phyloP scores from a whole-genome alignment of 2,888 invertebrate genomes.

The Drosophila acutilabella region DNA sequence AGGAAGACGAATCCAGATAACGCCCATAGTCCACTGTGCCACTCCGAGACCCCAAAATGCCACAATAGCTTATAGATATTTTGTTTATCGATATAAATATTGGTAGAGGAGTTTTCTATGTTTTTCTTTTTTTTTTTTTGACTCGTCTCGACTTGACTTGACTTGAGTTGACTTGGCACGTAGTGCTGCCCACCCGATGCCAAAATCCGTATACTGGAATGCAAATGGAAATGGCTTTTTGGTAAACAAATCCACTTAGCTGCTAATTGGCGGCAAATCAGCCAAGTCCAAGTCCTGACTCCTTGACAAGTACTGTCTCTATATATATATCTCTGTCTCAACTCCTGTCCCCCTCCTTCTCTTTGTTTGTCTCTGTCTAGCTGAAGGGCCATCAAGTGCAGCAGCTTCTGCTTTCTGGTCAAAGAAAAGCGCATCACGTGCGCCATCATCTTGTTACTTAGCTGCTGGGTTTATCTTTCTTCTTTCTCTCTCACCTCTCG shows the following conservation, averaged over 20 bases:
- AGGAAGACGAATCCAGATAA: slow-evolving; percentile 3
- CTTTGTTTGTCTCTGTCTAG: not conserved
- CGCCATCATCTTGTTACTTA: slow-evolving; percentile 68
- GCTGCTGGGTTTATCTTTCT: slow-evolving; percentile 49
- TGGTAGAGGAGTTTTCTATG: slow-evolving; percentile 50
- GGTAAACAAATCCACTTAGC: slow-evolving; percentile 74
- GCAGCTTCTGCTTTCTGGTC: slow-evolving; percentile 14
- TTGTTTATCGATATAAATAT: slow-evolving; percentile 80
- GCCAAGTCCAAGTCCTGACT: slow-evolving; percentile 46
- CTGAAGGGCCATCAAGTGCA: slow-evolving; percentile 27
- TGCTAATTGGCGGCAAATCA: slow-evolving; percentile 78
- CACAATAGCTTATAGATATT: slow-evolving; percentile 57
- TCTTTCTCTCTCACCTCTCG: slow-evolving; percentile 20
- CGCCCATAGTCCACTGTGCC: slow-evolving; percentile 30
- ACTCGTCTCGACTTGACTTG: too few relatives aligned
- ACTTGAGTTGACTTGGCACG: slow-evolving; percentile 65
- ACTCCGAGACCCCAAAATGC: not conserved
- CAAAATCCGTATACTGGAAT: slow-evolving; percentile 21
- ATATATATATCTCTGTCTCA: not conserved
- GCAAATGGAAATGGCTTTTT: slow-evolving; percentile 53
- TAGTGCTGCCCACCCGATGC: slow-evolving; percentile 28
- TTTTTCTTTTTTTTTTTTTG: too few relatives aligned
- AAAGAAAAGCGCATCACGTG: slow-evolving; percentile 60
- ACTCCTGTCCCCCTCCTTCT: not conserved
- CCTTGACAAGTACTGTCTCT: slow-evolving; percentile 14